Evolutionary conservation across 2,797 vertebrate species (phyloP).

Genomic region (Ctenopoma kingsleyae): DNA sequence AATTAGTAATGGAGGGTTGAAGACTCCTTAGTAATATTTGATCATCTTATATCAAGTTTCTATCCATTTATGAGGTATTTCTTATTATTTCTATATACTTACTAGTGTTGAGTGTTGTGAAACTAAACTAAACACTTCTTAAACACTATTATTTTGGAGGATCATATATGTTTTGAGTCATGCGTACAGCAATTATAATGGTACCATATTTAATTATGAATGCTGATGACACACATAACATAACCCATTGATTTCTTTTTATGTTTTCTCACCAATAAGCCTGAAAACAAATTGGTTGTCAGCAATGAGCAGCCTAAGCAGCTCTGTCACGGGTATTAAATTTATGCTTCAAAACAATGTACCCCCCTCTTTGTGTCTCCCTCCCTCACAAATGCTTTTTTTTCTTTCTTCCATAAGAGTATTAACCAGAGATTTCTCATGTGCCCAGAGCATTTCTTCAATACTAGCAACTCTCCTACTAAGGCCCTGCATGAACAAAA

Average conservation of each 20-base stretch:
- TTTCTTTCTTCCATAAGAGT: conserved; percentile 79
- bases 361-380: conserved; percentile 22
- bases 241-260: neutral
- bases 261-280: conserved; percentile 39
- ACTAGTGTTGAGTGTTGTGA: neutral
- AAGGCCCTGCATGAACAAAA: conserved; percentile 27
- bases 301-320: conserved; percentile 68
- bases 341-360: conserved; percentile 63
- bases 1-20: neutral
- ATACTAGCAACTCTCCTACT: conserved; percentile 25
- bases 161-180: neutral
- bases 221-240: neutral
- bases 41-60: neutral
- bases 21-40: neutral
- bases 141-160: neutral
- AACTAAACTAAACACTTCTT: neutral
- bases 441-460: conserved; percentile 52
- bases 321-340: conserved; percentile 63
- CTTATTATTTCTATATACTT: fast-evolving
- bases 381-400: conserved; percentile 67
- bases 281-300: conserved; percentile 67
- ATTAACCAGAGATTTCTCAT: conserved; percentile 82
- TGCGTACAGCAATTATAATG: neutral
- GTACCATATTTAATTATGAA: neutral
- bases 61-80: neutral